Conservation (phyloP, 2,797 vertebrate species). For the Gobio occitaniae region DNA sequence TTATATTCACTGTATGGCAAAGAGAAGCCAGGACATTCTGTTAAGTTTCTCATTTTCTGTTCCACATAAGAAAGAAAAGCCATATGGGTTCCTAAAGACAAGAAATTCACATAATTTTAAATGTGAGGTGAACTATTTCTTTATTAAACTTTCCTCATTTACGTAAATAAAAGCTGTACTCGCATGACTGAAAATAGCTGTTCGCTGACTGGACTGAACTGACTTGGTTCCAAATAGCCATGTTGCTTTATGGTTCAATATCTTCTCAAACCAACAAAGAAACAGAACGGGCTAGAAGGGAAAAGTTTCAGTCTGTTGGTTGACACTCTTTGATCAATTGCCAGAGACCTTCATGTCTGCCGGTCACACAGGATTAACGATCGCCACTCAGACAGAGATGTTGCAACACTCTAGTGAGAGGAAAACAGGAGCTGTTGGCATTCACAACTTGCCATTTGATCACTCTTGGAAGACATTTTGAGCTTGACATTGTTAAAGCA, state of each 20-base stretch:
- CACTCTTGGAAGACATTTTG: conserved; percentile 51
- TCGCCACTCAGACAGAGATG: conserved; percentile 51
- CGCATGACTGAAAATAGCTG: background rate
- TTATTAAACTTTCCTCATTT: background rate
- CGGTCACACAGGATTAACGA: conserved; percentile 66
- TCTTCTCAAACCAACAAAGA: conserved; percentile 5
- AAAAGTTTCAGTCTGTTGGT: conserved; percentile 34
- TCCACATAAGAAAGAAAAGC: background rate
- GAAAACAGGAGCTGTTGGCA: conserved; percentile 72
- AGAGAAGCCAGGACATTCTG: background rate
- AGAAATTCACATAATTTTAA: background rate
- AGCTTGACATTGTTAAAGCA: conserved; percentile 65
- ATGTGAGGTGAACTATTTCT: background rate
- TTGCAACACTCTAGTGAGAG: conserved; percentile 51
- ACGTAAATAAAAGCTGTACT: conserved; percentile 20
- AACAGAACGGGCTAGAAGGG: background rate
- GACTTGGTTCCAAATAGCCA: background rate
- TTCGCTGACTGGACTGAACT: background rate
- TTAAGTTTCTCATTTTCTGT: background rate
- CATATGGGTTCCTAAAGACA: background rate
- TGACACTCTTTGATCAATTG: conserved; percentile 54
- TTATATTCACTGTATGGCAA: background rate
- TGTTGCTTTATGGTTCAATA: background rate
- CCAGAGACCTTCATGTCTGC: conserved; percentile 39
- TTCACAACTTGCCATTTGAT: conserved; percentile 70